Evolutionary conservation across 2,888 invertebrate genomes (phyloP), one percentile per base, ranked within the genome.

Genomic region (Ornithoptera priamus): DNA sequence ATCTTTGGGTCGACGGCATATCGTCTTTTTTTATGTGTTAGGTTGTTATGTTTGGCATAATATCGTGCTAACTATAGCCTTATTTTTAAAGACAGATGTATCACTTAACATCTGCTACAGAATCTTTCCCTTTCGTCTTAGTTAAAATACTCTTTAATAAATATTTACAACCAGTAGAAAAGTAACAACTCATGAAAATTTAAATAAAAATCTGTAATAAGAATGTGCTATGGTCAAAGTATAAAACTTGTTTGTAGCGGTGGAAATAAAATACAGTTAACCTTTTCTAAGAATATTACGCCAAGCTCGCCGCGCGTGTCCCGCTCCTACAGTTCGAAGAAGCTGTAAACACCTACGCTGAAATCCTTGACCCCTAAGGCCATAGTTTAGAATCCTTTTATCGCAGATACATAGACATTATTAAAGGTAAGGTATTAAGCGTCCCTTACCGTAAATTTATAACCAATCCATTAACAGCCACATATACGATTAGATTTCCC

Each of bases 271-370:
- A 81, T 78, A 72, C 75, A 81, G 83, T 84, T 82, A 79, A 81
- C 79, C 76, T 81, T 83, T 88, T 84, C 85, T 78, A 70, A 76
- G 84, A 83, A 87, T 75, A 74, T 73, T 72, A 80, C 72, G 72
- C 74, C 76, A 53, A 18, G 53, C 53, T 53, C n/a, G 75, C 73
- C 73, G 62, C 72, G 67, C 72, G 67, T 67, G 71, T 73, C 72
- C 70, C 68, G 68, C 68, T 68, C 72, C 69, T 71, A 36, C 61
- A 73, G 76, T 78, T 78, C 77, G 69, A 65, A 71, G 77, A 78
- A 80, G 75, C 74, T 75, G 75, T 76, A 75, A 76, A 74, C 72
- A 46, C 77, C 76, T 75, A 77, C 78, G 74, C 72, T 15, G 65
- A 56, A 70, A 71, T 64, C 72, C 74, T 74, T 74, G 75, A 78